Percentiles rank a stretch among this genome's conserved stretches.
Evolutionary conservation across 2,797 vertebrate genomes (phyloP).

Genomic region (Neosilurus mollespiculum): DNA sequence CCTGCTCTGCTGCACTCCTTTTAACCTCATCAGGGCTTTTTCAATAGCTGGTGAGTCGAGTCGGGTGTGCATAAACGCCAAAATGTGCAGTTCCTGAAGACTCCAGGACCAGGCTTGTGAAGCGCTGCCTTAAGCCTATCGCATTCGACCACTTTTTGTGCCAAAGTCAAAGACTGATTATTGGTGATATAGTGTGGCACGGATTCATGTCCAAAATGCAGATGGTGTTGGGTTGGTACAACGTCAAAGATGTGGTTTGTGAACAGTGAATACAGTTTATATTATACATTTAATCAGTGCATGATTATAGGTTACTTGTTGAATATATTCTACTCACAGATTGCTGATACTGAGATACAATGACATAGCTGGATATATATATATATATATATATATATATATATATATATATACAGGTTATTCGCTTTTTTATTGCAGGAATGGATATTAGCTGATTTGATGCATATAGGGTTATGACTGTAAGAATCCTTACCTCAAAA

Average conservation of each 20-base stretch:
- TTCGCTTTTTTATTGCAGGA: conserved; percentile 17
- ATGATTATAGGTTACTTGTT: conserved; percentile 25
- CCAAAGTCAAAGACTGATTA: conserved; percentile 72
- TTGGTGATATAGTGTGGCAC: conserved; percentile 42
- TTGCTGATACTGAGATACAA: conserved; percentile 38
- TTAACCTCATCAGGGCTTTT: conserved; percentile 19
- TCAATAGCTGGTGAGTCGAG: conserved; percentile 1
- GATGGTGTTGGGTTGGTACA: conserved; percentile 32
- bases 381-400: no score
- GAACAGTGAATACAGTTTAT: conserved; percentile 32
- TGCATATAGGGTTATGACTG: conserved; percentile 27
- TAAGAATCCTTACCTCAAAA: conserved; percentile 36
- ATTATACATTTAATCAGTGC: conserved; percentile 37
- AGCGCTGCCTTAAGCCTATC: conserved; percentile 46
- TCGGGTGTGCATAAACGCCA: neutral
- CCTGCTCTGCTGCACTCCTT: conserved; percentile 1
- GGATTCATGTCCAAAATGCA: conserved; percentile 43
- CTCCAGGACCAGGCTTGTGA: conserved; percentile 25
- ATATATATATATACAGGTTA: no score
- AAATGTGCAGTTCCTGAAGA: neutral
- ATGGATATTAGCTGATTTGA: conserved; percentile 41
- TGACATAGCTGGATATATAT: conserved; percentile 23
- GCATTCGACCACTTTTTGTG: conserved; percentile 62
- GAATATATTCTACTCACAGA: conserved; percentile 26
- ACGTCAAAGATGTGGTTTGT: conserved; percentile 44